These are phyloP conservation scores for Alexandromys oeconomus DNA, from an alignment of 2,797 vertebrate species.

Conservation along the genomic window DNA sequence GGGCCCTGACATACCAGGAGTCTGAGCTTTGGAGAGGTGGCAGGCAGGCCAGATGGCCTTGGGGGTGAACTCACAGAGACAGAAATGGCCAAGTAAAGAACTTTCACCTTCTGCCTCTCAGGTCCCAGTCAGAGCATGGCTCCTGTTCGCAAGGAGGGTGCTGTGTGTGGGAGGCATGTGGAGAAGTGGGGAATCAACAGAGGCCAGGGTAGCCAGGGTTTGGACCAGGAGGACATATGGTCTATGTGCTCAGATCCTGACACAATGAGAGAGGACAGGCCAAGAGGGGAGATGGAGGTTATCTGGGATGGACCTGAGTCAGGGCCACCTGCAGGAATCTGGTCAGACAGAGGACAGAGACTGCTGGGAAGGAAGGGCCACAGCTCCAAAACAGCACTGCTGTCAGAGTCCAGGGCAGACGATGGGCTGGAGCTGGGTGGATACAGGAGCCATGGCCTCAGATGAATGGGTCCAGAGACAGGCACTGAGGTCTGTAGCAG, in stretches of 20 bases:
- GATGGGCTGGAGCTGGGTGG: background rate
- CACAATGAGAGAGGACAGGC: background rate
- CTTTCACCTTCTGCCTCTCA: accelerated
- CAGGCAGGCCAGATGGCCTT: background rate
- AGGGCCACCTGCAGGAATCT: background rate
- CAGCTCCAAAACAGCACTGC: background rate
- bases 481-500: background rate
- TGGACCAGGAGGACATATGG: background rate
- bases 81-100: background rate
- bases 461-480: background rate
- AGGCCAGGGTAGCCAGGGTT: too few species aligned
- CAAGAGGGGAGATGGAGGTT: background rate
- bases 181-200: background rate
- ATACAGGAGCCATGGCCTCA: background rate
- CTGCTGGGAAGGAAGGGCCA: background rate
- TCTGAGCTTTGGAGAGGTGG: background rate
- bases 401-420: background rate
- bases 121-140: background rate
- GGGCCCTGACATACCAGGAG: too few species aligned
- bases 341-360: too few species aligned
- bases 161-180: background rate
- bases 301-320: background rate
- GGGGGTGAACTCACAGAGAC: background rate
- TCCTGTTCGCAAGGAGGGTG: background rate
- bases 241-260: background rate